Percentiles rank a stretch among this genome's conserved stretches.
Evolutionary conservation across 1,140 invertebrate genomes (phyloP).

Genomic region (Amyelois transitella): DNA sequence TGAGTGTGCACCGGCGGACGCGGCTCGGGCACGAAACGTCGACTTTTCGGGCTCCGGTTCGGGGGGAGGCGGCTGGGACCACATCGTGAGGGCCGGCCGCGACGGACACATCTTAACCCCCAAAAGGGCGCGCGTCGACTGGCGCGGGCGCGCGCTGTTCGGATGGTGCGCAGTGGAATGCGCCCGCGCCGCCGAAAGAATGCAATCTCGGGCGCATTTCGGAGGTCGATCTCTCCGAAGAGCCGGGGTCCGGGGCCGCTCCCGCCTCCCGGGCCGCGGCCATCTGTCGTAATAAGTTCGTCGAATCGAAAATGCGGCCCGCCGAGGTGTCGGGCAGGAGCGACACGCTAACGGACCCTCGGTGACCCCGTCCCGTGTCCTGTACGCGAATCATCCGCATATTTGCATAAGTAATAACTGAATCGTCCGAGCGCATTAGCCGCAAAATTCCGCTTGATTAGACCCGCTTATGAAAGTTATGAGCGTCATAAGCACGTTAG

Average conservation of each 20-base stretch:
- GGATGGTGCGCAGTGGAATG: slow-evolving; percentile 68
- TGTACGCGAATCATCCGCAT: slow-evolving; percentile 54
- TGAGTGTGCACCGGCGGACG: slow-evolving; percentile 35
- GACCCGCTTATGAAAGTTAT: neutral
- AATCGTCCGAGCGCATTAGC: neutral
- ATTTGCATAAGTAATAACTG: neutral
- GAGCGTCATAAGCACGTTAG: neutral
- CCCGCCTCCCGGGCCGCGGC: slow-evolving; percentile 58
- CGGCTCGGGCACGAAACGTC: slow-evolving; percentile 40
- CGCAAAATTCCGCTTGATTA: neutral
- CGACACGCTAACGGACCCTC: slow-evolving; percentile 58
- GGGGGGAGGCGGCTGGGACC: slow-evolving; percentile 60
- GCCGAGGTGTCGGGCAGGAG: slow-evolving; percentile 38
- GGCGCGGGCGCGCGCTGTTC: slow-evolving; percentile 59
- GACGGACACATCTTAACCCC: slow-evolving; percentile 74
- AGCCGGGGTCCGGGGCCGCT: slow-evolving; percentile 50
- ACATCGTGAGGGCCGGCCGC: slow-evolving; percentile 62
- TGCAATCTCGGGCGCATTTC: slow-evolving; percentile 72
- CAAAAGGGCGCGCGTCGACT: slow-evolving; percentile 73
- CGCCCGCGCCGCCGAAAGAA: slow-evolving; percentile 73
- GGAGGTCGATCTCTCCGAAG: slow-evolving; percentile 71
- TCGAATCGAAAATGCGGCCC: slow-evolving; percentile 50
- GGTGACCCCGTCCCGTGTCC: slow-evolving; percentile 46
- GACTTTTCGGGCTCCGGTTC: slow-evolving; percentile 52
- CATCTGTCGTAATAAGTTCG: slow-evolving; percentile 70